Evolutionary conservation across 2,888 invertebrate genomes (phyloP).

Genomic region (Oscheius sp.): DNA sequence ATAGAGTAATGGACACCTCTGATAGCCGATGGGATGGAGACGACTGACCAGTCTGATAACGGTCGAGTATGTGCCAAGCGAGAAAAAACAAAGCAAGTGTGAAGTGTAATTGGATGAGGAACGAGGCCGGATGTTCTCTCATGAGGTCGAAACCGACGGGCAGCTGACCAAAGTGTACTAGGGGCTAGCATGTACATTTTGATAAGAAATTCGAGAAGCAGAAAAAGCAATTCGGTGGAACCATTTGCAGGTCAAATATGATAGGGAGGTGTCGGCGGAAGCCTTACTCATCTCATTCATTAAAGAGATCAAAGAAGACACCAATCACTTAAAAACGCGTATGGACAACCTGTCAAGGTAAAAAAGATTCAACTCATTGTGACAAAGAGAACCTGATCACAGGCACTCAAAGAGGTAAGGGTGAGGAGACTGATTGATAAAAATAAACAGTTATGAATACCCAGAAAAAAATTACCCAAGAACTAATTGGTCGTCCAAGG

Average conservation of each 20-base stretch:
- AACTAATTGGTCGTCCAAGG: neutral
- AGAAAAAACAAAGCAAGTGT: neutral
- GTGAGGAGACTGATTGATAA: neutral
- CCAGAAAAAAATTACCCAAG: neutral
- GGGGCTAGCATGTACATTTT: constrained; percentile 20
- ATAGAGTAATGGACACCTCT: constrained; percentile 26
- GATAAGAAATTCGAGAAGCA: constrained; percentile 9
- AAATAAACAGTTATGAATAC: neutral
- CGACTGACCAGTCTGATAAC: constrained; percentile 3
- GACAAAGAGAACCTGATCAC: no score
- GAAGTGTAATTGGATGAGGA: neutral
- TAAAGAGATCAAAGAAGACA: no score
- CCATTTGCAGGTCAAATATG: neutral
- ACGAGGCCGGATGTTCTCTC: constrained; percentile 1
- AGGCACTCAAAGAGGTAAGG: no score
- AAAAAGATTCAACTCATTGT: no score
- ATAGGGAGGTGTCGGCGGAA: no score
- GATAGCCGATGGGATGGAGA: neutral
- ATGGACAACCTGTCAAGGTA: no score
- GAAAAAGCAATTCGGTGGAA: neutral
- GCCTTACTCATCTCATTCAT: no score
- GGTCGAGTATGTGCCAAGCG: neutral
- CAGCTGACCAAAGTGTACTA: constrained; percentile 24
- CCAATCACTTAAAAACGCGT: no score
- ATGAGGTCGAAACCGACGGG: constrained; percentile 5